These are phyloP conservation scores for Drosophila equinoxialis DNA, from an alignment of 1,140 invertebrate species.

Conservation along the genomic window DNA sequence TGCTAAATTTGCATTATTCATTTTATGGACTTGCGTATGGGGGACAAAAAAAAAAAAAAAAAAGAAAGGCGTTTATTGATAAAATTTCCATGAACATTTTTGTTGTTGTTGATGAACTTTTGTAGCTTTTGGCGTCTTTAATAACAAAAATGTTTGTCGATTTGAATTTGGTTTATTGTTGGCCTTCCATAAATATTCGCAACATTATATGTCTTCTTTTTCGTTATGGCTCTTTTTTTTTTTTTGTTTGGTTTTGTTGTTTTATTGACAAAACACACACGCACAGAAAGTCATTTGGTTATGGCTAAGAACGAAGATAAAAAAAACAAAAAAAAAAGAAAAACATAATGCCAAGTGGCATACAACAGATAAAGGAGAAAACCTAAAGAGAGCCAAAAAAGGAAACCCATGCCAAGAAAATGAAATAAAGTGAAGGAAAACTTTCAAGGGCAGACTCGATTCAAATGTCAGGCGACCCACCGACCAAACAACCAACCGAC, in stretches of 20 bases:
- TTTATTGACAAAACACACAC: conserved; percentile 55
- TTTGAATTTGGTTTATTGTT: conserved; percentile 6
- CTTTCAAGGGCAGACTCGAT: conserved; percentile 29
- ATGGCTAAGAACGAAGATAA: neutral
- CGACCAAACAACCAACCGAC: neutral
- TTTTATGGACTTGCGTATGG: too few species aligned
- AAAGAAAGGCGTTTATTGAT: neutral
- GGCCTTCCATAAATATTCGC: conserved; percentile 3
- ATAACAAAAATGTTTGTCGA: neutral
- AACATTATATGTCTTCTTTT: conserved; percentile 5
- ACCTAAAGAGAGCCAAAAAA: neutral
- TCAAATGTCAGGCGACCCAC: conserved; percentile 36
- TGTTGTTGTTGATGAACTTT: neutral
- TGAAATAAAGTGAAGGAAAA: conserved; percentile 1
- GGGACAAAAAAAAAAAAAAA: too few species aligned
- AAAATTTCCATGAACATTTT: neutral
- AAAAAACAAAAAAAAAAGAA: neutral
- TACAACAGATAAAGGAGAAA: conserved; percentile 2
- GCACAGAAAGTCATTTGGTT: conserved; percentile 6
- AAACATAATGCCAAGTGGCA: conserved; percentile 15
- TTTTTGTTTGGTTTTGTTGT: conserved; percentile 30
- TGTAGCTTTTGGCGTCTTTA: neutral
- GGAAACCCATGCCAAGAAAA: neutral
- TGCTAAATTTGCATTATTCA: too few species aligned
- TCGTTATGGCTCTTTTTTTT: conserved; percentile 6